Base-by-base conservation (phyloP, 2,888 invertebrate genomes). In the Panopea generosa region DNA sequence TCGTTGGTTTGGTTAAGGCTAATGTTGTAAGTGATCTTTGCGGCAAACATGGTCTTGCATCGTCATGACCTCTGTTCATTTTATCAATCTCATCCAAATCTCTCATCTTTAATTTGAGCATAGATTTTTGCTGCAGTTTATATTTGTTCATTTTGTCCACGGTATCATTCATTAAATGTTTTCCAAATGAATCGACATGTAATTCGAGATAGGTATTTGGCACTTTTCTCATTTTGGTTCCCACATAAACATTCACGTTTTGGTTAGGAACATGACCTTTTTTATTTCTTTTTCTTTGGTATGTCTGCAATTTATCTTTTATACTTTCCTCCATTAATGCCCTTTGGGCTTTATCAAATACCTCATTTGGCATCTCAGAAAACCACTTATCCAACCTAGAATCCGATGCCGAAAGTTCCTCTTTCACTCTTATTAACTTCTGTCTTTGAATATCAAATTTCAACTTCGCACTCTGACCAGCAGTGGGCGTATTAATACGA, bases 361-460 rank as follows among this genome's bases (percentile, higher is more conserved):
- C 74, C 29, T 81, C 81, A 52, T 74, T 77, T 7, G 81, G 81
- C 81, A 81, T 81, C 40, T 77, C 81, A 4, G 81, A 77, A 63
- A 81, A 81, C 81, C 81, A 81, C 71, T 77, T 81, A 49, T 77
- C 77, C 7, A 81, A 52, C 59, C 77, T 81, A 27, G 75, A 55
- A 61, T 80, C 79, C 3, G 75, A 71, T 9, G 49, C 40, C 18
- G 68, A 63, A 16, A 68, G n/a, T 27, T 74, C 43, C 9, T 63
- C 55, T 26, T 53, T 43, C 11, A 55, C 40, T 22, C 38, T 24
- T 33, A 45, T 55, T 6, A 43, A 43, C 20, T 45, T 18, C 45
- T 6, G 20, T 16, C 16, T 45, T 18, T 16, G 20, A 18, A 18
- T 45, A 18, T 45, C 45, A 9, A 9, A 9, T 9, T 16, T 18